Evolutionary conservation across 2,888 invertebrate genomes (phyloP).

Genomic region (Pristionchus mayeri): DNA sequence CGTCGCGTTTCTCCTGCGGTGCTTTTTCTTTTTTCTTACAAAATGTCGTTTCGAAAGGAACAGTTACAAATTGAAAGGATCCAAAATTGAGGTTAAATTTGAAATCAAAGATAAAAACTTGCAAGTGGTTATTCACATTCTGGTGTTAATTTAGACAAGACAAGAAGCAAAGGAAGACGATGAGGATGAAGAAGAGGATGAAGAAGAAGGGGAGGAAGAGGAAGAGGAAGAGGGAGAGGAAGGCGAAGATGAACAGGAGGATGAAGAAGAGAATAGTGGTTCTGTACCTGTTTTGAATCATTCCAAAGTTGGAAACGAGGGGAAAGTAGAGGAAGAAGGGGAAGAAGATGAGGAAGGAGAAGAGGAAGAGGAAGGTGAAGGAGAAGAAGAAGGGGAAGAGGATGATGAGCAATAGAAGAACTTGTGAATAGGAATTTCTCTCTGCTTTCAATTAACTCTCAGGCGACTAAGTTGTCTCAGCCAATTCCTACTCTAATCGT

Average conservation of each 20-base stretch:
- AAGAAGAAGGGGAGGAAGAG: background rate
- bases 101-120: too few species aligned
- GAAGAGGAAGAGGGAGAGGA: background rate
- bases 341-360: background rate
- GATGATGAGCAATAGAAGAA: background rate
- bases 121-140: too few species aligned
- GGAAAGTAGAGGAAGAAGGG: background rate
- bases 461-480: background rate
- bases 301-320: background rate
- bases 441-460: background rate
- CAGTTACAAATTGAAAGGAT: too few species aligned
- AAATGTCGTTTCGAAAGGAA: too few species aligned
- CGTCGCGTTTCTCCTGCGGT: too few species aligned
- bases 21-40: too few species aligned
- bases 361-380: background rate
- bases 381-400: background rate
- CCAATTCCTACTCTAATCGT: background rate
- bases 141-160: background rate
- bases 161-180: background rate
- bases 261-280: background rate
- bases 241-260: background rate
- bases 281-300: background rate
- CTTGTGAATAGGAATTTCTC: background rate
- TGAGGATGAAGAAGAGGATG: background rate
- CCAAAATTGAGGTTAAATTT: too few species aligned